phyloP scores from a whole-genome alignment of 2,113 vertebrate species.

The Elgaria multicarinata region DNA sequence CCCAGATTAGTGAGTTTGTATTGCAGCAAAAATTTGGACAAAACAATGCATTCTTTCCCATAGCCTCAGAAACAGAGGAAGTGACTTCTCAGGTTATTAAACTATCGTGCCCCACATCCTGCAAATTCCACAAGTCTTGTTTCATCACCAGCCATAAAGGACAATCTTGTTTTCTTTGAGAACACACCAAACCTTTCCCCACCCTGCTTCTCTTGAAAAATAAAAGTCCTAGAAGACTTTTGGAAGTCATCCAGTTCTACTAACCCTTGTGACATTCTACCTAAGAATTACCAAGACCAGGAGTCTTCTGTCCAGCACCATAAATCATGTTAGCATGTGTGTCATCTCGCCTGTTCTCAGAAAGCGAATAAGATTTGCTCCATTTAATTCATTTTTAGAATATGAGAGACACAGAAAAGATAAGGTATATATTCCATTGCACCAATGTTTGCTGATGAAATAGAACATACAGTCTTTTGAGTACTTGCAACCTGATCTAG shows the following conservation, averaged over 20 bases:
- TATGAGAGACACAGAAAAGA: not conserved
- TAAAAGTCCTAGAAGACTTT: not conserved
- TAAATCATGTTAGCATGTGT: slow-evolving; percentile 22
- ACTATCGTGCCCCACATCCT: not conserved
- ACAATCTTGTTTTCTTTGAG: slow-evolving; percentile 20
- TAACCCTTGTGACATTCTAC: not conserved
- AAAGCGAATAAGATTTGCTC: slow-evolving; percentile 3
- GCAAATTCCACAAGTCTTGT: not conserved
- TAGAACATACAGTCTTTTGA: not conserved
- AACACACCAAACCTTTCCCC: not conserved
- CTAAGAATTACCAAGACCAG: slow-evolving; percentile 1
- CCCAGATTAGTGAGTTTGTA: not conserved
- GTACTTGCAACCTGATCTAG: not conserved
- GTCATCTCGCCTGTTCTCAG: not conserved
- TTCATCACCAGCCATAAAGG: not conserved
- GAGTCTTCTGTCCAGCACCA: not conserved
- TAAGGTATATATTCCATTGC: not conserved
- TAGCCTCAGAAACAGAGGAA: not conserved
- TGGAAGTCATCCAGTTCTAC: not conserved
- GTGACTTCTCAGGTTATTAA: not conserved
- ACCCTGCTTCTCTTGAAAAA: not conserved
- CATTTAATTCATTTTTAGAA: not conserved
- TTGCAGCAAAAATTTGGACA: not conserved
- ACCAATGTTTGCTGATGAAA: not conserved
- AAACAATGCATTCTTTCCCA: not conserved